phyloP scores from a whole-genome alignment of 2,888 invertebrate genomes.

The Gasteruption jaculator region DNA sequence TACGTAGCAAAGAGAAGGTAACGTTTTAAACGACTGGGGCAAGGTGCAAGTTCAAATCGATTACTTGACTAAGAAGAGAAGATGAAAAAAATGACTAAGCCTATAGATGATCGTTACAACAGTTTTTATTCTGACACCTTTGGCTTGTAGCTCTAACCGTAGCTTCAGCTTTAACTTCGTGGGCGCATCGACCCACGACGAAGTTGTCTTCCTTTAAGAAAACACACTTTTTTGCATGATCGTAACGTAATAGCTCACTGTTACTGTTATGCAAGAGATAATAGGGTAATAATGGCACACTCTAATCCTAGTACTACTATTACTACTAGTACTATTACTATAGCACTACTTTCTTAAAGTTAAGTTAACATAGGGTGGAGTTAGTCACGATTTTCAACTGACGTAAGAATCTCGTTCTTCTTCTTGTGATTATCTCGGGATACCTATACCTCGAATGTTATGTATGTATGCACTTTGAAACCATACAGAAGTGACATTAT shows the following conservation, averaged over 20 bases:
- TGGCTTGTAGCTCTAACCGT: no score
- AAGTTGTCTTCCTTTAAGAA: constrained; percentile 9
- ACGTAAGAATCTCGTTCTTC: constrained; percentile 45
- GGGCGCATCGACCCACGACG: constrained; percentile 32
- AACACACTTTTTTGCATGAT: constrained; percentile 6
- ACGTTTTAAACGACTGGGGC: no score
- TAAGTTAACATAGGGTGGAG: constrained; percentile 49
- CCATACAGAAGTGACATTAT: no score
- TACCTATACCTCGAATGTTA: no score
- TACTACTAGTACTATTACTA: no score
- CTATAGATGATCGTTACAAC: constrained; percentile 23
- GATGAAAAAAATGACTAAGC: no score
- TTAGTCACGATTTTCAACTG: constrained; percentile 47
- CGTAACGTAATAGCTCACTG: constrained; percentile 42
- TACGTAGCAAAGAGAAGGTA: no score
- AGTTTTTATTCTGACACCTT: constrained; percentile 33
- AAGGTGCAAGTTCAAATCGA: constrained; percentile 44
- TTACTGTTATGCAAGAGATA: constrained; percentile 50
- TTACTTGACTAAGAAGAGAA: no score
- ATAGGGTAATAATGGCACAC: constrained; percentile 48
- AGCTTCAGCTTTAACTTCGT: no score
- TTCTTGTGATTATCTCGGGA: constrained; percentile 36
- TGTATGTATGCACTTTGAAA: no score
- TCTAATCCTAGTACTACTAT: no score
- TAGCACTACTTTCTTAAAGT: no score